Base-by-base conservation (phyloP, 2,797 vertebrate genomes). In the Halcyon leucocephala region DNA sequence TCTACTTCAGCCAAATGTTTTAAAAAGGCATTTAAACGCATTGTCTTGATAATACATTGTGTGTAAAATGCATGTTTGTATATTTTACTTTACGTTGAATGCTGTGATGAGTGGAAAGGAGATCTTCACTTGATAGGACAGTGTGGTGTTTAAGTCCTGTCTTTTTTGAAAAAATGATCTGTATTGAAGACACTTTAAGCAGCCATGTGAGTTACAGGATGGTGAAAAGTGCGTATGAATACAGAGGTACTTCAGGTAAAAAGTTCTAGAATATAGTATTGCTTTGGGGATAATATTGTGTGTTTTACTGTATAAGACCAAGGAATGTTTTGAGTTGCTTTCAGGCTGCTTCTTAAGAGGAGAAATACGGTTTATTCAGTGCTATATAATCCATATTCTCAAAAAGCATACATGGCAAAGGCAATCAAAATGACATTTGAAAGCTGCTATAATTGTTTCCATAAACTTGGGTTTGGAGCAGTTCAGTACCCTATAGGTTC, bases 401-500 rank as follows among this genome's bases (percentile, higher is more conserved):
- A 51, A 64, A 92, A 90, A 55, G 11, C 46, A 3, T 52, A 4
- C n/a, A 17, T 54, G 82, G 82, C 8, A 1, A 91, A 82, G 86
- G 86, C 90, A 58, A 33, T 90, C 37, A 83, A 90, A 88, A 33
- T 6, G 2, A 5, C 24, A 28, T 76, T 58, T 52, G 51, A 76
- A 91, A 95, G 49, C 49, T 90, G 49, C 66, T 84, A 0, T 95
- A 93, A 95, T 95, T 90, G 58, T 70, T 79, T 85, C 80, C n/a
- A 58, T 94, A 93, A 95, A 90, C 35, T 89, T 79, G 82, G 66
- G 93, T 95, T 94, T 92, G 33, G 61, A 72, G 54, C 73, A 91
- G 91, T 62, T 62, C 69, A 67, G 21, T 91, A 70, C 44, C 65
- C n/a, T 65, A 0, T 88, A 54, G 17, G n/a, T 90, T 93, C 85